A percentile compares a stretch with the other conserved stretches of the same genome.
These are phyloP conservation scores for Pholis gunnellus DNA, from an alignment of 2,113 vertebrate species.

Conservation along the genomic window DNA sequence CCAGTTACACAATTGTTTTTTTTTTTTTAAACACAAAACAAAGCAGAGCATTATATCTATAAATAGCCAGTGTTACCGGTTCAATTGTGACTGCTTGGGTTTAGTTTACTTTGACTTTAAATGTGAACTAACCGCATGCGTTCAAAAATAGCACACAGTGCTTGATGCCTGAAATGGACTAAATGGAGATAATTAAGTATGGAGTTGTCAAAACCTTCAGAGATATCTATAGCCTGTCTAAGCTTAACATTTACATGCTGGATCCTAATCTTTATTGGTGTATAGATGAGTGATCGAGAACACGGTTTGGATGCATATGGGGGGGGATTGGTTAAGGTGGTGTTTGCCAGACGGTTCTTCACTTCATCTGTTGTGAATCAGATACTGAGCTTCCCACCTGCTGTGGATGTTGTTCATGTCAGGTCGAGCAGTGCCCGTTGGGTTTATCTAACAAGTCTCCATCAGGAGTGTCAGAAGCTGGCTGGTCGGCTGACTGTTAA, in stretches of 20 bases:
- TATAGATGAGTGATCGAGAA: neutral
- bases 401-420: neutral
- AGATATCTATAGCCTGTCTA: neutral
- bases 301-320: neutral
- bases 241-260: neutral
- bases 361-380: neutral
- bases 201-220: neutral
- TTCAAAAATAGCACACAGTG: neutral
- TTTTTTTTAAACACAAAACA: too few species aligned
- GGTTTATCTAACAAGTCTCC: neutral
- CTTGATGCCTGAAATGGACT: neutral
- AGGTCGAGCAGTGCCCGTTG: neutral
- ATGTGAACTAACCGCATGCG: neutral
- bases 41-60: neutral
- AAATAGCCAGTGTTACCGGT: neutral
- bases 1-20: neutral
- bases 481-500: conserved; percentile 29
- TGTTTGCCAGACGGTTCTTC: neutral
- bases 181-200: neutral
- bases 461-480: neutral
- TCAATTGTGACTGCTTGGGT: neutral
- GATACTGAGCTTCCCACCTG: neutral
- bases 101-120: neutral
- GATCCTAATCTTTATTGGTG: neutral
- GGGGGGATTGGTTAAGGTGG: neutral